Conservation (phyloP, 1,140 invertebrate genomes). For the Anthonomus grandis region DNA sequence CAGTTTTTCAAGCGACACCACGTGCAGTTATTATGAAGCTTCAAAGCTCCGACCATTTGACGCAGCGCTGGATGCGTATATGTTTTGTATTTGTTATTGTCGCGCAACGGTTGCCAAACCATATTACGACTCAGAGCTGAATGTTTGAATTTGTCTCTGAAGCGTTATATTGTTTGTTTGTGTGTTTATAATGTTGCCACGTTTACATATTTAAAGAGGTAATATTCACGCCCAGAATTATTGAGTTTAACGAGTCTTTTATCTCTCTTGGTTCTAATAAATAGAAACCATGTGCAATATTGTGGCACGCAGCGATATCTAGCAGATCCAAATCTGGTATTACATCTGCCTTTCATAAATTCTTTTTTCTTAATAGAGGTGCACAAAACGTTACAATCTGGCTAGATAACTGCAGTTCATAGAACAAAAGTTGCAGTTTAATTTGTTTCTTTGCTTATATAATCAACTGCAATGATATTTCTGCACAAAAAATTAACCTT, state of each 20-base stretch:
- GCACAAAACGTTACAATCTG: conserved; percentile 14
- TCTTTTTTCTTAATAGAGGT: conserved; percentile 15
- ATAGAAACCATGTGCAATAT: conserved; percentile 12
- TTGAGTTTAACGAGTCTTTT: conserved; percentile 28
- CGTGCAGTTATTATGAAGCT: too few relatives aligned
- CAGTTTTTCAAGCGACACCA: too few relatives aligned
- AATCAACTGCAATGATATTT: conserved; percentile 3
- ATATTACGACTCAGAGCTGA: too few relatives aligned
- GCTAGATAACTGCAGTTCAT: conserved; percentile 18
- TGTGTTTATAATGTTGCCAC: conserved; percentile 30
- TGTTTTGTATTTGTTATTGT: too few relatives aligned
- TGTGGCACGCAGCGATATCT: conserved; percentile 30
- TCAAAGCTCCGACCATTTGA: too few relatives aligned
- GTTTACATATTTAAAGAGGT: conserved; percentile 27
- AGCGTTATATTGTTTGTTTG: too few relatives aligned
- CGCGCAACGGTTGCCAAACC: too few relatives aligned
- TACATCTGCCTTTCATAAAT: conserved; percentile 29
- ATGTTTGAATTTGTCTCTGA: too few relatives aligned
- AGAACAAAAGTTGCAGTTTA: conserved; percentile 23
- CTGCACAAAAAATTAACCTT: not conserved
- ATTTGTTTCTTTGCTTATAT: conserved; percentile 16
- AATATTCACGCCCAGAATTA: conserved; percentile 26
- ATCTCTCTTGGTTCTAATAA: conserved; percentile 18
- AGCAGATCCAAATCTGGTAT: conserved; percentile 29
- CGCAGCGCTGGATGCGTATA: too few relatives aligned